Evolutionary conservation across 2,113 vertebrate species (phyloP).

Genomic region (Glareola pratincola): DNA sequence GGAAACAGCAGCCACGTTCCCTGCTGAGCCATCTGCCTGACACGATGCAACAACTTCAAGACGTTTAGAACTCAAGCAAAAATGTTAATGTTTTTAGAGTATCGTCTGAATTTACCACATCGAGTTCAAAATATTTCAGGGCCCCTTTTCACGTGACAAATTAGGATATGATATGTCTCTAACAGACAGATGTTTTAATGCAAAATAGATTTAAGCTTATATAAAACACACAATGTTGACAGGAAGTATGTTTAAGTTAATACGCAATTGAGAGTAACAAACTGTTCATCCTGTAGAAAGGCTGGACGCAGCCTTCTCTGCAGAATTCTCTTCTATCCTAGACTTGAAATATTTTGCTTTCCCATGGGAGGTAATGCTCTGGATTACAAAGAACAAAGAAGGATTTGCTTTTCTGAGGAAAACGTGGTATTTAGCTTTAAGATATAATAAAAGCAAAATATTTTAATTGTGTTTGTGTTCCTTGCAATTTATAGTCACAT

Average conservation of each 20-base stretch:
- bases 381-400: not conserved
- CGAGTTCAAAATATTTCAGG: not conserved
- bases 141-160: not conserved
- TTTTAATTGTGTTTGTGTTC: not conserved
- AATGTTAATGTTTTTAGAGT: accelerated
- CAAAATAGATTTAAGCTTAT: not conserved
- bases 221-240: not conserved
- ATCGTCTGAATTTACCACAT: not conserved
- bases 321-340: not conserved
- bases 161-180: not conserved
- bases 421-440: not conserved
- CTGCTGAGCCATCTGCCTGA: too few relatives aligned
- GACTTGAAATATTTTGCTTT: not conserved
- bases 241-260: not conserved
- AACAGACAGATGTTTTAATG: not conserved
- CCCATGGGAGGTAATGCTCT: not conserved
- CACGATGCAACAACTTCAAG: not conserved
- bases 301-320: too few relatives aligned
- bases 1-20: accelerated
- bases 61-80: not conserved
- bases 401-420: not conserved
- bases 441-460: not conserved
- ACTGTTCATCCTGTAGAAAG: not conserved
- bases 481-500: not conserved
- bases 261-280: not conserved